phyloP scores from a whole-genome alignment of 2,113 vertebrate species.

The Arenaria interpres region DNA sequence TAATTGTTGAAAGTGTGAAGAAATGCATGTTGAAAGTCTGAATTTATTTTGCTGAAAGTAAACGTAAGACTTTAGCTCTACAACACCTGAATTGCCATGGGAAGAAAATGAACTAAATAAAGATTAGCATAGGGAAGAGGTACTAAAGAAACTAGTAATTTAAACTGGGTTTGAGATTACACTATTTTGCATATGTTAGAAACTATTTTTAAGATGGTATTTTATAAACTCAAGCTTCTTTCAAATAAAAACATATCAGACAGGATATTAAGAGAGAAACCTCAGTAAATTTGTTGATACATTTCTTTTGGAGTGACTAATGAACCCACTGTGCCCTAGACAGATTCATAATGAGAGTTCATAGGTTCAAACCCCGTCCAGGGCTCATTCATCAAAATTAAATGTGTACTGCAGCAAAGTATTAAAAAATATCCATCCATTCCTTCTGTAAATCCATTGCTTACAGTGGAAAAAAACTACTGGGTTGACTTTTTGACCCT shows the following conservation, averaged over 20 bases:
- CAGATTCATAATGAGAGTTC: constrained; percentile 73
- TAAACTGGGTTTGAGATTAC: background rate
- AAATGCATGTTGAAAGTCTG: background rate
- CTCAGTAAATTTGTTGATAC: constrained; percentile 61
- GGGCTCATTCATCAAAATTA: constrained; percentile 72
- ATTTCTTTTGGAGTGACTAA: constrained; percentile 64
- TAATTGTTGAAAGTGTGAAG: background rate
- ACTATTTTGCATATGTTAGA: background rate
- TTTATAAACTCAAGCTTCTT: constrained; percentile 15
- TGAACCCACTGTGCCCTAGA: constrained; percentile 65
- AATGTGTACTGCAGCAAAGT: constrained; percentile 33
- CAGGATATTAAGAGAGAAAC: constrained; percentile 46
- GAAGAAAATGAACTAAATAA: background rate
- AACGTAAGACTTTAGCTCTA: background rate
- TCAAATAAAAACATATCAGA: constrained; percentile 24
- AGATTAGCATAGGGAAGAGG: background rate
- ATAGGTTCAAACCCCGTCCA: constrained; percentile 65
- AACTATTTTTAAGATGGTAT: constrained; percentile 21
- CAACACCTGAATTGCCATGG: background rate
- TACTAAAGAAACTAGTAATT: background rate
- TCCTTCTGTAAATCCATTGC: constrained; percentile 40
- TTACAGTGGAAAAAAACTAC: constrained; percentile 28
- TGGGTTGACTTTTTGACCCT: constrained; percentile 37
- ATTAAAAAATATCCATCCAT: constrained; percentile 54
- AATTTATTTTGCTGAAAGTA: background rate